Evolutionary conservation across 2,113 vertebrate genomes (phyloP).

Genomic region (Cyanoderma ruficeps): DNA sequence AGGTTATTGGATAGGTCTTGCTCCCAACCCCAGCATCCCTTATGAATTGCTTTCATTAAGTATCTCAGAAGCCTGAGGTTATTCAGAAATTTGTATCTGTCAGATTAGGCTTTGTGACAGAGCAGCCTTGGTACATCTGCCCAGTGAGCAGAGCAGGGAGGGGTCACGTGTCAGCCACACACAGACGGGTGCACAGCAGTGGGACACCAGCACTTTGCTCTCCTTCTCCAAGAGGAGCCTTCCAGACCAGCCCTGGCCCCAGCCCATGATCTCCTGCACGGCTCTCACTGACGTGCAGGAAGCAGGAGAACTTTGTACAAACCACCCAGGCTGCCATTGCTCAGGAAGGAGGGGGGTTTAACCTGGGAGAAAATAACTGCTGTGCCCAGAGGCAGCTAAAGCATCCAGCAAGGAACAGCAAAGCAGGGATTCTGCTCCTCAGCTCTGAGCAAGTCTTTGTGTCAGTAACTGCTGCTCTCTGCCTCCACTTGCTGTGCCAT

Average conservation of each 20-base stretch:
- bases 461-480: neutral
- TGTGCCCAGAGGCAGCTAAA: neutral
- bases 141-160: neutral
- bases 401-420: neutral
- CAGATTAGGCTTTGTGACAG: neutral
- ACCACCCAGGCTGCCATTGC: neutral
- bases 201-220: neutral
- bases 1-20: neutral
- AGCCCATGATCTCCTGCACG: rapidly evolving
- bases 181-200: neutral
- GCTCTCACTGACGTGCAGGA: neutral
- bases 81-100: neutral
- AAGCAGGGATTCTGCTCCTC: rapidly evolving
- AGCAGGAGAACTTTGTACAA: neutral
- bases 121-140: neutral
- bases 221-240: neutral
- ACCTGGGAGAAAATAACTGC: too few species aligned
- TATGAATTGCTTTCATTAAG: neutral
- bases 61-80: neutral
- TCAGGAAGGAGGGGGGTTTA: neutral
- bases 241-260: neutral
- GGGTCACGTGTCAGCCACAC: neutral
- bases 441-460: neutral
- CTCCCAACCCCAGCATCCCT: neutral
- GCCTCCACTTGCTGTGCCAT: rapidly evolving